A percentile compares a stretch with the other conserved stretches of the same genome.
phyloP scores from a whole-genome alignment of 1,140 invertebrate genomes.

The Calosoma granatense region DNA sequence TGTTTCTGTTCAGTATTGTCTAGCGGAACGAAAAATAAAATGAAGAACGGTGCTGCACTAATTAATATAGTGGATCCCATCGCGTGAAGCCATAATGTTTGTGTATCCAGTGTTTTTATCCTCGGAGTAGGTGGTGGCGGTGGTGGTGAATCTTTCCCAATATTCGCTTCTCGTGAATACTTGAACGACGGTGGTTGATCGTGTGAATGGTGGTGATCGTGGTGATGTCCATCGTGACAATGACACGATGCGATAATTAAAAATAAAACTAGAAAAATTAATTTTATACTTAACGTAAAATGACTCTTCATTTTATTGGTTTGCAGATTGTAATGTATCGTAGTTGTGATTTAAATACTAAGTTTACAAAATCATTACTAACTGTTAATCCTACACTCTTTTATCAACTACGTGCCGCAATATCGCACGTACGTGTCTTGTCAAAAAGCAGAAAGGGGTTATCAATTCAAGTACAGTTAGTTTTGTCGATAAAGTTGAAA shows the following conservation, averaged over 20 bases:
- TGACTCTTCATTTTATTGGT: not conserved
- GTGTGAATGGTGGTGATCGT: conserved; percentile 30
- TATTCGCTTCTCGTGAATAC: conserved; percentile 63
- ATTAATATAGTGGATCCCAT: conserved; percentile 85
- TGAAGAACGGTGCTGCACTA: conserved; percentile 86
- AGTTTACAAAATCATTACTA: not conserved
- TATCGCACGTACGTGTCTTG: conserved; percentile 1
- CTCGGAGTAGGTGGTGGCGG: too few relatives aligned
- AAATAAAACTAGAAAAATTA: not conserved
- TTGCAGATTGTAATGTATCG: too few relatives aligned
- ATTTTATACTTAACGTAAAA: not conserved
- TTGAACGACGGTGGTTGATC: conserved; percentile 57
- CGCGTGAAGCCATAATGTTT: conserved; percentile 64
- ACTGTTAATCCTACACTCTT: not conserved
- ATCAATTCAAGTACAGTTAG: too few relatives aligned
- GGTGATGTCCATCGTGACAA: conserved; percentile 27
- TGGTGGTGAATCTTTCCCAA: conserved; percentile 17
- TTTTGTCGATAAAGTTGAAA: too few relatives aligned
- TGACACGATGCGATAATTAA: conserved; percentile 3
- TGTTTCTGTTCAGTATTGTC: conserved; percentile 76
- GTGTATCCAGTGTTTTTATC: conserved; percentile 25
- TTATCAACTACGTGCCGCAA: not conserved
- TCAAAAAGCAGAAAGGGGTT: not conserved
- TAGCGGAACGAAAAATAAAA: conserved; percentile 88
- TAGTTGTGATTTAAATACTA: not conserved